Base-by-base conservation (phyloP, 2,113 vertebrate genomes). In the Grammomys dolichurus region DNA sequence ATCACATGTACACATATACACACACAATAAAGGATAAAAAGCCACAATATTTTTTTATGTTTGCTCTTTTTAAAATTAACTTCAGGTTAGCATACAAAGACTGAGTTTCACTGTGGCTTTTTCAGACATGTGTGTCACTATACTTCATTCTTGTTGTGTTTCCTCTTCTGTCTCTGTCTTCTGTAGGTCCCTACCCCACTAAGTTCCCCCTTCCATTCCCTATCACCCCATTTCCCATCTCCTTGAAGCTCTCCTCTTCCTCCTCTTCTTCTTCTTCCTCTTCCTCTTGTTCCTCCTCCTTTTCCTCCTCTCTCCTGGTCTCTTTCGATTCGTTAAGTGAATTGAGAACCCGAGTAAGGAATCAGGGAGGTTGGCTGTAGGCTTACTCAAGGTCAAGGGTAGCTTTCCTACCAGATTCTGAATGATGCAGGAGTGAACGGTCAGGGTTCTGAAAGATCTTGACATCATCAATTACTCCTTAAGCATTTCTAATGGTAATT, bases 401-500 rank as follows among this genome's bases (percentile, higher is more conserved):
- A 22, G 33, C 13, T 31, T 43, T 92, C 90, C 51, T 43, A 80
- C 28, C 3, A 60, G 20, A 22, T 36, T 70, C 86, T 54, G 31
- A 72, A n/a, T 20, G 69, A 89, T 58, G 51, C 33, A 70, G 48
- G 40, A 40, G 43, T 11, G 46, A 67, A 81, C 54, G 69, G 6
- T 36, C 16, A 91, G 31, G 80, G 80, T n/a, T 77, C 7, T 69
- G 1, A 84, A 76, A 14, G 76, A 81, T 26, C 51, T 22, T 40
- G 31, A 72, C 94, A 40, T 67, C 28, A 0, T 43, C 90, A 31
- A 13, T 19, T 81, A 89, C 69, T 86, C 69, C 46, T 60, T 78
- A 67, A 90, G 20, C 89, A 82, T 72, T 87, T 92, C 85, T 89
- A 78, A 89, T 72, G 65, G 72, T 40, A 69, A 75, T 63, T 60